Conservation (phyloP, 2,113 vertebrate genomes). For the Scalopus aquaticus region DNA sequence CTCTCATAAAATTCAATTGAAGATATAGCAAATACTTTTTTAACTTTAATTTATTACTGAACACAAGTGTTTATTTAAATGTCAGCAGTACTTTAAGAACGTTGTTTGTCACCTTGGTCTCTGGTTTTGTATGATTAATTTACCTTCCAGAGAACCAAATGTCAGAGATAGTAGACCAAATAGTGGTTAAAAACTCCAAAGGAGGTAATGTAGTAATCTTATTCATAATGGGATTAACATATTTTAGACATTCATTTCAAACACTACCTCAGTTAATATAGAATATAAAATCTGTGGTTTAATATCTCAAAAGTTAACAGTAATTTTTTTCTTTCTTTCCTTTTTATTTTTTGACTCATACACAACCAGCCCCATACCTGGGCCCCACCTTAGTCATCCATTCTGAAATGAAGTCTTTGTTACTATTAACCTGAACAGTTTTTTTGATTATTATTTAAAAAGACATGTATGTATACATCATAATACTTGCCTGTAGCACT, state of each 20-base stretch:
- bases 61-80: constrained; percentile 67
- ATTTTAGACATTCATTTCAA: constrained; percentile 84
- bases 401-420: constrained; percentile 76
- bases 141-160: constrained; percentile 84
- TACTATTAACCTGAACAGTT: constrained; percentile 43
- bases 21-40: constrained; percentile 59
- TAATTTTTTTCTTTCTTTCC: constrained; percentile 70
- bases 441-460: constrained; percentile 78
- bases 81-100: constrained; percentile 73
- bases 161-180: constrained; percentile 84
- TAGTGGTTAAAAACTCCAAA: constrained; percentile 86
- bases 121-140: constrained; percentile 69
- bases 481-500: constrained; percentile 80
- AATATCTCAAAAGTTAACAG: constrained; percentile 74
- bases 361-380: background rate
- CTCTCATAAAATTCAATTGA: constrained; percentile 69
- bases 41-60: constrained; percentile 49
- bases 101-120: constrained; percentile 74
- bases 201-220: constrained; percentile 83
- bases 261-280: constrained; percentile 88
- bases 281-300: constrained; percentile 83
- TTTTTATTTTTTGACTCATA: constrained; percentile 71
- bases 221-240: constrained; percentile 77
- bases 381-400: background rate
- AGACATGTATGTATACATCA: constrained; percentile 67